These are phyloP conservation scores for Piaya cayana DNA, from an alignment of 2,113 vertebrate genomes.

Conservation along the genomic window DNA sequence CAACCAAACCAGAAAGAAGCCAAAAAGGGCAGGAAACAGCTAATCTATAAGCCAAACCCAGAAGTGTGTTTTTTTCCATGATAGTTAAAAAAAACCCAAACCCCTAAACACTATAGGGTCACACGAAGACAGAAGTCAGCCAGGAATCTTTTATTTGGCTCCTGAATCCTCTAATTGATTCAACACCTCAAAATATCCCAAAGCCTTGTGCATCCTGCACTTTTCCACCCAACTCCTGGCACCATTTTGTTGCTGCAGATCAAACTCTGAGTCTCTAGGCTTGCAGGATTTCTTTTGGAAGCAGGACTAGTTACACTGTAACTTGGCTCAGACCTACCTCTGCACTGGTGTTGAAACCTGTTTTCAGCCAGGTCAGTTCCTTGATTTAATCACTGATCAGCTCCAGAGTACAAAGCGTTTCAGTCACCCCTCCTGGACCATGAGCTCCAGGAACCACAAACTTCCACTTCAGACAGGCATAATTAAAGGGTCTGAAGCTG, in stretches of 20 bases:
- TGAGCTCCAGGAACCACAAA: not conserved
- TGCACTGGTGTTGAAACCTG: not conserved
- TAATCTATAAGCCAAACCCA: not conserved
- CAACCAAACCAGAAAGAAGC: not conserved
- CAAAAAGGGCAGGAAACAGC: conserved; percentile 21
- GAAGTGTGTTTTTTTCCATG: not conserved
- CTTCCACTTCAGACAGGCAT: not conserved
- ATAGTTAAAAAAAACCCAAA: not conserved
- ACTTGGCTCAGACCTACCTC: not conserved
- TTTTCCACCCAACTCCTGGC: not conserved
- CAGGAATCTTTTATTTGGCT: not conserved
- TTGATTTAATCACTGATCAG: not conserved
- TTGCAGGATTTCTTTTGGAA: not conserved
- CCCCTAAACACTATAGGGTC: not conserved
- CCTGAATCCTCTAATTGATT: not conserved
- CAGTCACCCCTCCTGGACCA: not conserved
- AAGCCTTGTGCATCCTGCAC: rapidly evolving
- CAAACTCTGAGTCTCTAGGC: not conserved
- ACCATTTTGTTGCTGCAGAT: not conserved
- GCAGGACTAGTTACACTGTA: not conserved
- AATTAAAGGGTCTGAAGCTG: not conserved
- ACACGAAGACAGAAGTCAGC: not conserved
- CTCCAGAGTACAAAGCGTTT: not conserved
- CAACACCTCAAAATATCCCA: not conserved
- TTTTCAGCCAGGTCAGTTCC: not conserved